Percentiles rank a stretch among this genome's conserved stretches.
Conservation (phyloP, 2,888 invertebrate genomes). For the Drosophila monieri region DNA sequence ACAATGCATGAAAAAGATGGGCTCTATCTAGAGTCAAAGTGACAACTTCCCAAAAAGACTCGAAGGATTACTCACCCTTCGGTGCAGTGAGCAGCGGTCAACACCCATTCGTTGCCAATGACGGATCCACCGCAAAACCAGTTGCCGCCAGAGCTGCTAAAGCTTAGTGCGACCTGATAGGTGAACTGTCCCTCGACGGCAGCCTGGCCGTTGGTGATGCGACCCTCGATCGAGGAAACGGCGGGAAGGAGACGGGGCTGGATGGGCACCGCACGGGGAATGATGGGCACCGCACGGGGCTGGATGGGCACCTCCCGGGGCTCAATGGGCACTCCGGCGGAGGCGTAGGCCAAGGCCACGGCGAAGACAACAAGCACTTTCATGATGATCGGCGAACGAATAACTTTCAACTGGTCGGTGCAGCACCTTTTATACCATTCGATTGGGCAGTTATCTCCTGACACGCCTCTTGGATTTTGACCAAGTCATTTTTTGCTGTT, state of each 20-base stretch:
- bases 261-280: conserved; percentile 46
- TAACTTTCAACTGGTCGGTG: conserved; percentile 13
- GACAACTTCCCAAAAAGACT: too few species aligned
- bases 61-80: conserved; percentile 56
- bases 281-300: background rate
- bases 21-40: too few species aligned
- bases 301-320: conserved; percentile 48
- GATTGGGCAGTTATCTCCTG: background rate
- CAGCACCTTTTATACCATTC: conserved; percentile 8
- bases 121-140: conserved; percentile 80
- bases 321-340: conserved; percentile 62
- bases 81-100: conserved; percentile 81
- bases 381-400: conserved; percentile 63
- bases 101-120: conserved; percentile 59
- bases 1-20: background rate
- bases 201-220: conserved; percentile 73
- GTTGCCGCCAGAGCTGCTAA: conserved; percentile 51
- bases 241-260: conserved; percentile 62
- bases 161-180: conserved; percentile 76
- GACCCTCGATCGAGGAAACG: conserved; percentile 53
- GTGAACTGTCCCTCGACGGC: conserved; percentile 69
- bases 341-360: conserved; percentile 65
- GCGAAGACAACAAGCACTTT: conserved; percentile 69
- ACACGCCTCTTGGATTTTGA: conserved; percentile 22
- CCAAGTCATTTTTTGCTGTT: conserved; percentile 27